phyloP scores from a whole-genome alignment of 2,797 vertebrate genomes.

The Tolypeutes matacus region DNA sequence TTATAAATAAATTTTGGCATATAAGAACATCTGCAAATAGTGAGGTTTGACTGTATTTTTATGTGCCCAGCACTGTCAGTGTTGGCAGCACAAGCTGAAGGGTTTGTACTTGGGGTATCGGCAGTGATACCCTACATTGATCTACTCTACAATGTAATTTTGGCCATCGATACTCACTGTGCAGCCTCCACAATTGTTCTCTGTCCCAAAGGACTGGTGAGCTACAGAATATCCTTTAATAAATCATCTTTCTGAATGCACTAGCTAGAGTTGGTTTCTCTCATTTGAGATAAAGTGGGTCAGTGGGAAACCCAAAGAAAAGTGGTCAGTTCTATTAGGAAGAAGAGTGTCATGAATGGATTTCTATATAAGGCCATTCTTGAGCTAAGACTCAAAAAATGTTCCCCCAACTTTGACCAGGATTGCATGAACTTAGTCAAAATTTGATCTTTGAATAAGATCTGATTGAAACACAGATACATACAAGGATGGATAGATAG shows the following conservation, averaged over 20 bases:
- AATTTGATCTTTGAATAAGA: background rate
- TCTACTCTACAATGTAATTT: background rate
- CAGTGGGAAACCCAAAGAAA: background rate
- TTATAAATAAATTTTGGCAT: no score
- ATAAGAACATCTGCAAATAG: no score
- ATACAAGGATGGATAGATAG: background rate
- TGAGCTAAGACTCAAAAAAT: background rate
- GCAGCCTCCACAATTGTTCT: background rate
- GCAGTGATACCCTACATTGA: background rate
- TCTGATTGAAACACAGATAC: background rate
- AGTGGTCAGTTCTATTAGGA: background rate
- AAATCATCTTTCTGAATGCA: background rate
- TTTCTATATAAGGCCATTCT: background rate
- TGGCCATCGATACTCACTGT: background rate
- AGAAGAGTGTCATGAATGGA: background rate
- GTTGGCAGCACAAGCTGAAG: background rate
- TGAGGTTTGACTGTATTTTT: background rate
- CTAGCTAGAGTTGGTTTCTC: background rate
- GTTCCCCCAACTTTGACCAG: background rate
- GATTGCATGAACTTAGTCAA: background rate
- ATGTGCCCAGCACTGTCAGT: fast-evolving
- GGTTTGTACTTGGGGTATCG: fast-evolving
- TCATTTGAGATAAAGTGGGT: background rate
- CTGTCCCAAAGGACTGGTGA: background rate
- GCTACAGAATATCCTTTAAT: background rate